Evolutionary conservation across 2,888 invertebrate genomes (phyloP).

Genomic region (Malthinus seriepunctatus): DNA sequence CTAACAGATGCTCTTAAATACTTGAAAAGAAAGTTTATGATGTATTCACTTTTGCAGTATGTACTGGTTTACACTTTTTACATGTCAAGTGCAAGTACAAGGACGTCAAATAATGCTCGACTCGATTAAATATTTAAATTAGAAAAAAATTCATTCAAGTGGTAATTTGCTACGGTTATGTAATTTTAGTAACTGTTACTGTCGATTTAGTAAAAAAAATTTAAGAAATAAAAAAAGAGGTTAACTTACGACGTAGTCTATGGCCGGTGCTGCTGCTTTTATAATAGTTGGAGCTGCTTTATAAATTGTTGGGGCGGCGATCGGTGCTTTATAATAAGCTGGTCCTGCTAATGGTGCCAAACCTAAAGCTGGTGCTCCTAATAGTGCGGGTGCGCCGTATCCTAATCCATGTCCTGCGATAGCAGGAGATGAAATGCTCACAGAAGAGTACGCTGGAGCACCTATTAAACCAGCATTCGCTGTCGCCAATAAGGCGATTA

Average conservation of each 20-base stretch:
- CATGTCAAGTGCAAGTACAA: constrained; percentile 22
- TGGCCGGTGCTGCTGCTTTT: constrained; percentile 43
- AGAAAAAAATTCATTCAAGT: too few relatives aligned
- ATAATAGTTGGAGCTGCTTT: constrained; percentile 43
- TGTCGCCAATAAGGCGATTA: constrained; percentile 51
- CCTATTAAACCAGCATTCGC: constrained; percentile 58
- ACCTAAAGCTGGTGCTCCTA: constrained; percentile 14
- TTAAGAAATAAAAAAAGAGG: not conserved
- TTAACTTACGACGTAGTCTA: constrained; percentile 44
- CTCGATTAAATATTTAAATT: not conserved
- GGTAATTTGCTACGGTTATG: too few relatives aligned
- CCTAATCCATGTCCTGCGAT: constrained; percentile 30
- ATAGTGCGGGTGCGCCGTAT: constrained; percentile 13
- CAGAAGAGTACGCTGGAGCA: constrained; percentile 41
- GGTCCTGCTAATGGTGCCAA: constrained; percentile 29
- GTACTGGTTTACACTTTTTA: constrained; percentile 5
- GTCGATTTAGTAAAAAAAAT: not conserved
- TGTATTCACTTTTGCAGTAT: constrained; percentile 9
- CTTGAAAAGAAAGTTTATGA: constrained; percentile 11
- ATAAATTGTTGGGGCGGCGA: constrained; percentile 38
- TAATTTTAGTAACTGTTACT: too few relatives aligned
- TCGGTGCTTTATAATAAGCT: constrained; percentile 34
- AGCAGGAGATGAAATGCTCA: constrained; percentile 22
- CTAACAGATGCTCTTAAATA: constrained; percentile 11
- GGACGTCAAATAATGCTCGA: not conserved